Evolutionary conservation across 2,113 vertebrate species (phyloP).

Genomic region (Crotalus tigris): DNA sequence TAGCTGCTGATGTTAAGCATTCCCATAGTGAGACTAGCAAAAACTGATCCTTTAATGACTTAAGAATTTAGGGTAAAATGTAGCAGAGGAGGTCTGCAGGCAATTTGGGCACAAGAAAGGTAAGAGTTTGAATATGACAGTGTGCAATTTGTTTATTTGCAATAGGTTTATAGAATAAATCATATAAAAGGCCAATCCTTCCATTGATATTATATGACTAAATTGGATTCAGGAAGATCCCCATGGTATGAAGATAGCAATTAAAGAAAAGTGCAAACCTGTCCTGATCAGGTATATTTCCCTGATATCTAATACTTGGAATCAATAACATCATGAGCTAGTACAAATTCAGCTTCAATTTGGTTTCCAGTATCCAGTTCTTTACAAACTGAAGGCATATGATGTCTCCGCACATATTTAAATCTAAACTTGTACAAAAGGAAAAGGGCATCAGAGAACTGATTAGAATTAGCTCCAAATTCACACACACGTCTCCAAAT

Average conservation of each 20-base stretch:
- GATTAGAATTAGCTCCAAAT: not conserved
- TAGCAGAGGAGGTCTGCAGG: not conserved
- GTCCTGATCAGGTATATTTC: not conserved
- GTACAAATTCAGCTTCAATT: not conserved
- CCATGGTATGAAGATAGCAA: not conserved
- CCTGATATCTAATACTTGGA: not conserved
- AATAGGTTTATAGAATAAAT: not conserved
- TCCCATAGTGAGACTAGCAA: not conserved
- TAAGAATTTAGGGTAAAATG: not conserved
- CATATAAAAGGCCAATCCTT: not conserved
- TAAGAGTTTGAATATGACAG: not conserved
- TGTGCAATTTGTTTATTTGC: not conserved
- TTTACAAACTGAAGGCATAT: not conserved
- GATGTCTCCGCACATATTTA: not conserved
- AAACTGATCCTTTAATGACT: not conserved
- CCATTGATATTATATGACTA: not conserved
- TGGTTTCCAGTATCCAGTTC: not conserved
- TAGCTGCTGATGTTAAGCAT: not conserved
- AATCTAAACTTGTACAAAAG: not conserved
- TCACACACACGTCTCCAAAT: not conserved
- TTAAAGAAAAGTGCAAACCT: no score
- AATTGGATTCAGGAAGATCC: not conserved
- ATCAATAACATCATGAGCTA: not conserved
- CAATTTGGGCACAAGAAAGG: not conserved
- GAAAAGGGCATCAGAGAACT: not conserved